Percentiles rank a stretch among this genome's conserved stretches.
phyloP scores from a whole-genome alignment of 37 sponge, comb jelly and placozoan species.

The Diacarnus erythraeanus region DNA sequence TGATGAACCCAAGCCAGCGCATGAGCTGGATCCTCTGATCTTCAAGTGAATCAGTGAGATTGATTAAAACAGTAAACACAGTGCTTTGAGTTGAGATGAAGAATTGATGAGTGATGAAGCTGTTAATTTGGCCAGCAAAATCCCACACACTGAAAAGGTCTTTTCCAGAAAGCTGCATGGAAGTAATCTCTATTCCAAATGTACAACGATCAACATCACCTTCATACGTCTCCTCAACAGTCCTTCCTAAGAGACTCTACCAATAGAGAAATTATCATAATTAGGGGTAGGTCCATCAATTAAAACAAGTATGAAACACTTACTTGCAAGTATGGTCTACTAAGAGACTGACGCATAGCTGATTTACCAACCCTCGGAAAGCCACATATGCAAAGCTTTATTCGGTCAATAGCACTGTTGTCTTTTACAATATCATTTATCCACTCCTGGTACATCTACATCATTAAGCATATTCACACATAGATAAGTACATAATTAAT shows the following conservation, averaged over 20 bases:
- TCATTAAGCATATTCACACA: too few species aligned
- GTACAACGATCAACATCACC: conserved; percentile 36
- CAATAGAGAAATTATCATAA: neutral
- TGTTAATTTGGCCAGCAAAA: conserved; percentile 80
- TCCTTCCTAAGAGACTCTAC: conserved; percentile 21
- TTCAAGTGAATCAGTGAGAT: conserved; percentile 41
- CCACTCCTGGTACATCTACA: conserved; percentile 73
- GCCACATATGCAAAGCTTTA: conserved; percentile 82
- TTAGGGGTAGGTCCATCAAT: neutral
- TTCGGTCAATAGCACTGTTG: conserved; percentile 45
- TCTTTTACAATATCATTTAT: conserved; percentile 51
- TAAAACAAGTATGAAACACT: too few species aligned
- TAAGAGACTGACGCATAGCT: conserved; percentile 59
- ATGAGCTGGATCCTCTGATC: conserved; percentile 40
- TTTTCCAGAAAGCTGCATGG: conserved; percentile 43
- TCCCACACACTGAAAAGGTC: conserved; percentile 73
- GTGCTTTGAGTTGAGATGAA: conserved; percentile 82
- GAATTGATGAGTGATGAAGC: conserved; percentile 74
- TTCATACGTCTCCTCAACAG: conserved; percentile 10
- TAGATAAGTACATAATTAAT: too few species aligned
- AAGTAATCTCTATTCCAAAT: conserved; percentile 61
- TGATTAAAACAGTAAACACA: conserved; percentile 52
- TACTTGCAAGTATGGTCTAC: conserved; percentile 29
- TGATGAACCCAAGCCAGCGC: conserved; percentile 74
- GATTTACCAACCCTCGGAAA: conserved; percentile 66